Base-by-base conservation (phyloP, 2,888 invertebrate species). In the Linyphia triangularis region DNA sequence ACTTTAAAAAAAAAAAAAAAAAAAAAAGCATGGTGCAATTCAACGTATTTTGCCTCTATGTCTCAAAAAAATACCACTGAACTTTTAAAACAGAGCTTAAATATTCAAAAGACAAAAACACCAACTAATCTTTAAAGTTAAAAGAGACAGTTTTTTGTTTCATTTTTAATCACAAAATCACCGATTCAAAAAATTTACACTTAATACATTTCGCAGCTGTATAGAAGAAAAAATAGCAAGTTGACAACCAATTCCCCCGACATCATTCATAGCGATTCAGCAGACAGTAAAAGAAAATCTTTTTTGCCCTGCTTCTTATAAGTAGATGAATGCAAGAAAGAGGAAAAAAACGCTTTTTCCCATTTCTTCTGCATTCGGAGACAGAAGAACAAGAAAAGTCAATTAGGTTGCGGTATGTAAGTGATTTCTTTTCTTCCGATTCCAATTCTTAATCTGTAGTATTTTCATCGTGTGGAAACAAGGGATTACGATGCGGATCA, bases 351-450 rank as follows among this genome's bases (percentile, higher is more conserved):
- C 16, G 51, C 16, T 43, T 51, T 30, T 65, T 75, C 33, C 24
- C 43, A 9, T 16, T 24, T 10, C 33, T 40, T 78, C 26, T 51
- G 16, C 43, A 22, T 30, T n/a, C 24, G 28, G 28, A 65, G 40
- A 65, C 78, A 65, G 26, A 77, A 65, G 63, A 78, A 78, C 78
- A 78, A 51, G 78, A 65, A 78, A 78, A 78, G 65, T 78, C 78
- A 78, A 78, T 78, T 78, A 78, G 65, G 78, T 43, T 78, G 65
- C 30, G 65, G 78, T 67, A 78, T 78, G 78, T 67, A 65, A 78
- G 78, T 19, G 30, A 16, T 59, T 73, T 78, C 65, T 78, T 78
- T 51, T 59, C 43, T 13, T 13, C 22, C 57, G 30, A 59, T 73
- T 59, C 61, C 33, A 28, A 28, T 51, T 59, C 30, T 26, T 73